Evolutionary conservation across 2,888 invertebrate genomes (phyloP).

Genomic region (Seladonia tumulorum): DNA sequence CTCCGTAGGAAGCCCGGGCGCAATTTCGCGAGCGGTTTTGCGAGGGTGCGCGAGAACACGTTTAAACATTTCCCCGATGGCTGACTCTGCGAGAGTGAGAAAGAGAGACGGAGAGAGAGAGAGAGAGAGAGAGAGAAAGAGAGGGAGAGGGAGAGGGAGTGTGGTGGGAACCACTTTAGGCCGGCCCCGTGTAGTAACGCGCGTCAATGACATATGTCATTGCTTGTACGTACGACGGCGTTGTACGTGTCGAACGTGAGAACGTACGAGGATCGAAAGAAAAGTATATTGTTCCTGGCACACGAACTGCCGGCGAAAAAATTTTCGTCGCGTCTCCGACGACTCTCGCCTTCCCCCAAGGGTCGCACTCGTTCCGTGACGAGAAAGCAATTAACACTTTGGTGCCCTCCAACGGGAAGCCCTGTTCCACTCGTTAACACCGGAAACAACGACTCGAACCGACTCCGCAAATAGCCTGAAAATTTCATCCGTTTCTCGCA

Average conservation of each 20-base stretch:
- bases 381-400: constrained; percentile 9
- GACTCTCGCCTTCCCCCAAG: constrained; percentile 1
- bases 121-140: not conserved
- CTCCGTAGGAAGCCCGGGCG: not conserved
- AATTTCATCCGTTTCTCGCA: not conserved
- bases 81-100: not conserved
- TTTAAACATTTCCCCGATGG: constrained; percentile 34
- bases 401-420: not conserved
- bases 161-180: constrained; percentile 29
- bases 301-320: not conserved
- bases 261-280: constrained; percentile 47
- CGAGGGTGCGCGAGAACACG: constrained; percentile 16
- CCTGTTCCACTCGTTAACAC: constrained; percentile 8
- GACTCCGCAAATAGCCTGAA: not conserved
- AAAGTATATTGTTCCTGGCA: constrained; percentile 52
- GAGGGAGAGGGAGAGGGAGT: not conserved
- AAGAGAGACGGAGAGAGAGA: not conserved
- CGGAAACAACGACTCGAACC: constrained; percentile 6
- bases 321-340: constrained; percentile 8
- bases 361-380: constrained; percentile 3
- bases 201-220: constrained; percentile 47
- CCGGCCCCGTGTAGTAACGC: constrained; percentile 25
- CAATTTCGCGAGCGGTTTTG: constrained; percentile 35
- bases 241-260: constrained; percentile 60
- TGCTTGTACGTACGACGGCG: constrained; percentile 40